Evolutionary conservation across 1,140 invertebrate genomes (phyloP), one percentile per base, ranked within the genome.

Genomic region (Drosophila burlai): DNA sequence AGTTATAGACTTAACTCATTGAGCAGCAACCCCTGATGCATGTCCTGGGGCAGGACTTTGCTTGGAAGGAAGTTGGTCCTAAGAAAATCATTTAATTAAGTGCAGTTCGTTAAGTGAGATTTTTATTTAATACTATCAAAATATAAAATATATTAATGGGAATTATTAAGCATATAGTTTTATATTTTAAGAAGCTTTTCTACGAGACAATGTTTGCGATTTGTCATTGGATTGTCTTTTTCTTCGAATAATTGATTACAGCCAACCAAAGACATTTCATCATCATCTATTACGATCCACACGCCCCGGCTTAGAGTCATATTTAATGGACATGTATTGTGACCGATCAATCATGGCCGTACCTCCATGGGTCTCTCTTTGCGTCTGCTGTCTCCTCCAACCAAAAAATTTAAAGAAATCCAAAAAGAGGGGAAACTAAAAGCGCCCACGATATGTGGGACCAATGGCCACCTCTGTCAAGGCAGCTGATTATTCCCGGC

Each of bases 321-420:
- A 80, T 91, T 89, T 90, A 90, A 90, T 90, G 85, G 85, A 90
- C 72, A 73, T 91, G 76, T 80, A 90, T 85, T 81, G 86, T 81
- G 74, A 49, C 72, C 85, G 42, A 90, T 90, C 87, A 90, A 90
- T 90, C 85, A 90, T 90, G 85, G 61, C 79, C 79, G 62, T 85
- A 71, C 83, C 71, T 69, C 45, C 40, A 21, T 24, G 42, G 46
- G 40, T 64, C 45, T 21, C 26, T 38, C 38, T 61, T 31, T 64
- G n/a, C n/a, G 16, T 10, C 29, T 34, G 49, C 49, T 18, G 26
- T 50, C 49, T 18, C 47, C 47, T 49, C 65, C 75, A 76, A 52
- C 52, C 57, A 45, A 31, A 31, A 50, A 50, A 18, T 31, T 52
- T 52, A 31, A 72, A 46, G 64, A 67, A 78, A 79, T 80, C 47